Base-by-base conservation (phyloP, 2,888 invertebrate genomes). In the Yponomeuta evonymella region DNA sequence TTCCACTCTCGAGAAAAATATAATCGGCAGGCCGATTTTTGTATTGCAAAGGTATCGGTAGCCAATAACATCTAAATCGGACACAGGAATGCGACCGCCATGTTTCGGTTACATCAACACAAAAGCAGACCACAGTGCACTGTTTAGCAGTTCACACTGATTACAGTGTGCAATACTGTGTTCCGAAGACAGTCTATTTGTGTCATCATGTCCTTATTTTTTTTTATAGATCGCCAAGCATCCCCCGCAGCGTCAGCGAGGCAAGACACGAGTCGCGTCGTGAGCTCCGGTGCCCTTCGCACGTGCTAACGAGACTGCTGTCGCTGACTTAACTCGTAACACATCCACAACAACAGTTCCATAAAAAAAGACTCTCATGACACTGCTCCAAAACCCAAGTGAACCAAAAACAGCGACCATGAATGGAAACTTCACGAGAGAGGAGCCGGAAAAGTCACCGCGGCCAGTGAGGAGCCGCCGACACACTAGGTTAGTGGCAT, bases 391-490 rank as follows among this genome's bases (percentile, higher is more conserved):
- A 77, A 84, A 77, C 76, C 73, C 77, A 70, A 78, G 77, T 74
- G 83, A 83, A 73, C 76, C 74, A 70, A 82, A 81, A 78, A 79
- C 76, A 74, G 79, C 79, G 74, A 81, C 79, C 75, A 90, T 90
- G 90, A 87, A 85, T 71, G 81, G 82, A 70, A 81, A 82, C 74
- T 79, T 83, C 74, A 80, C 81, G 73, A 93, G 90, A 78, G 85
- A 86, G 75, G 90, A 88, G 74, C 81, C 82, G 76, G 93, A 90
- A 78, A 93, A 93, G 83, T 84, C 93, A 74, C 88, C 93, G 79
- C 93, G 95, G 75, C 95, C 95, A 71, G 93, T 95, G 75, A 93
- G 95, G 81, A 95, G 94, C 93, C 94, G 95, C 80, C 92, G 95
- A 81, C 94, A 95, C 85, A 95, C 94, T 90, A 94, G 95, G 95